phyloP scores from a whole-genome alignment of 2,888 invertebrate genomes.

The Erynnis tages region DNA sequence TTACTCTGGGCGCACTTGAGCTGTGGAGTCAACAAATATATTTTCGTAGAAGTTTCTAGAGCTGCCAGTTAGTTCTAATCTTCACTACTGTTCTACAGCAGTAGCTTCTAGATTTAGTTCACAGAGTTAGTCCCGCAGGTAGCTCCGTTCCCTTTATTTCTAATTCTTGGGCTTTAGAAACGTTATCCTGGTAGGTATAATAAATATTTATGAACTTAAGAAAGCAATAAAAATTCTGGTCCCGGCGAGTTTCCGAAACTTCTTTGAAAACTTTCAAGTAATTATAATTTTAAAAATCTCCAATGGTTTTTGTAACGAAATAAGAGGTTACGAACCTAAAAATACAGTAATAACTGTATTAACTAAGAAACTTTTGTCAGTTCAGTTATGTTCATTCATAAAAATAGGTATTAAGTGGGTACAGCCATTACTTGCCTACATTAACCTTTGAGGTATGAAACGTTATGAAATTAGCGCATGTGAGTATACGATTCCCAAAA shows the following conservation, averaged over 20 bases:
- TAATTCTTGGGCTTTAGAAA: slow-evolving; percentile 4
- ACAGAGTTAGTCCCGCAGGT: slow-evolving; percentile 31
- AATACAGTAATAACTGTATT: too few species aligned
- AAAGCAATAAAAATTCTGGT: slow-evolving; percentile 15
- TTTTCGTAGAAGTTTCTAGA: slow-evolving; percentile 47
- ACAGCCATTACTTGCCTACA: too few species aligned
- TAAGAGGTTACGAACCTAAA: too few species aligned
- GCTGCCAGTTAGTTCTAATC: slow-evolving; percentile 57
- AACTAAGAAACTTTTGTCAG: too few species aligned
- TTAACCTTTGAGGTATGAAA: too few species aligned
- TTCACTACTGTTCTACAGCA: slow-evolving; percentile 57
- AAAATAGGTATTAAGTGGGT: too few species aligned
- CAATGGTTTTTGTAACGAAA: too few species aligned
- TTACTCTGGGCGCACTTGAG: slow-evolving; percentile 31
- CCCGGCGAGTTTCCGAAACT: slow-evolving; percentile 7
- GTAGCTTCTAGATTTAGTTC: slow-evolving; percentile 31
- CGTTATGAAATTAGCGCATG: too few species aligned
- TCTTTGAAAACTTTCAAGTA: slow-evolving; percentile 1
- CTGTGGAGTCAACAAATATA: slow-evolving; percentile 52
- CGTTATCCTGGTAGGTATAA: slow-evolving; percentile 6
- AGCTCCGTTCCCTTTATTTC: slow-evolving; percentile 21
- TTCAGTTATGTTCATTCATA: too few species aligned
- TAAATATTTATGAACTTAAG: slow-evolving; percentile 20
- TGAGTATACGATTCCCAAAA: too few species aligned
- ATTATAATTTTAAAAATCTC: slow-evolving; percentile 19